Evolutionary conservation across 2,797 vertebrate genomes (phyloP), one percentile per base, ranked within the genome.

Genomic region (Coranthus polyacanthus): DNA sequence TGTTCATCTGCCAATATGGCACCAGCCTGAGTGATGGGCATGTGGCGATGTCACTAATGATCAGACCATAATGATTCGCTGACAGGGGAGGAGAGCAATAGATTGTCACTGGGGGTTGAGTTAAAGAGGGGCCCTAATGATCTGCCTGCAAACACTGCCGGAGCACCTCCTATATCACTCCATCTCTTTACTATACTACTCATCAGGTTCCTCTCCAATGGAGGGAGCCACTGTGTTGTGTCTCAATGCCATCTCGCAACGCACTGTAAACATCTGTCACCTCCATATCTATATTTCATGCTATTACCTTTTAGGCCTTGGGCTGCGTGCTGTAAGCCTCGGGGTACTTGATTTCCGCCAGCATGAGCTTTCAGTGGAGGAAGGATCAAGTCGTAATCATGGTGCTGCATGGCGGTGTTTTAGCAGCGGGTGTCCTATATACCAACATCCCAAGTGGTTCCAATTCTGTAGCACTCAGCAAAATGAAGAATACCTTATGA

Each of bases 1-100:
- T 89, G 88, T 92, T 93, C 89, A 88, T 93, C 91, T 93, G 92
- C 91, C 93, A 92, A 93, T 93, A 92, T 91, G 90, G 91, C 87
- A 87, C 72, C 70, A 61, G 87, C 66, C 86, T 94, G 93, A 93
- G 87, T 93, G 91, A 93, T 94, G 88, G 87, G 91, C 86, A 88
- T 89, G 89, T 88, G 89, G 85, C 73, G 72, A 85, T 92, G 92
- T 93, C 93, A 92, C 88, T 93, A 94, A 94, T 93, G 93, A 94
- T 93, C 89, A 93, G 84, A 81, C 89, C 83, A 87, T 93, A 93
- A 94, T 93, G 90, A 94, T 93, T 91, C 88, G 83, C 87, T 93
- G 92, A 93, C 92, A 92, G 92, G 88, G 88, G 86, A 89, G 88
- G 85, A 92, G 87, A 91, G 93, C 91, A 89, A 93, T 93, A 89